Percentiles rank a stretch among this genome's conserved stretches.
Evolutionary conservation across 2,888 invertebrate species (phyloP).

Genomic region (Heliconius cydno): DNA sequence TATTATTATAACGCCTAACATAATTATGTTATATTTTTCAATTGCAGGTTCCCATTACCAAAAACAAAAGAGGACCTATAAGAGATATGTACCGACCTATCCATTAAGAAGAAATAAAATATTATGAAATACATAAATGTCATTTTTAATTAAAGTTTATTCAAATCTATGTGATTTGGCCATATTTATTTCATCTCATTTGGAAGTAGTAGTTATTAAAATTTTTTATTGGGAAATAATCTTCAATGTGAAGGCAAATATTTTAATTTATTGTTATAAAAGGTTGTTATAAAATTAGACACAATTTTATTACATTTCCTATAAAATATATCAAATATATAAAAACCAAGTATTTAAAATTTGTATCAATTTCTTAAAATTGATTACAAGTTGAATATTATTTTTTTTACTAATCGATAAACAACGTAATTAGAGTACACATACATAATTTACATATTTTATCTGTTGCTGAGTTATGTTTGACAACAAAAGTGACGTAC

Average conservation of each 20-base stretch:
- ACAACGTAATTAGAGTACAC: too few relatives aligned
- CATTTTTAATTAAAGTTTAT: background rate
- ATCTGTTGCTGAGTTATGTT: slow-evolving; percentile 29
- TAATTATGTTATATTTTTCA: background rate
- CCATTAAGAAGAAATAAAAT: slow-evolving; percentile 12
- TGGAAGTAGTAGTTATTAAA: background rate
- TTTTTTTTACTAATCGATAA: background rate
- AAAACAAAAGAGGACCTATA: background rate
- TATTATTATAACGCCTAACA: background rate
- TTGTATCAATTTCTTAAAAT: background rate
- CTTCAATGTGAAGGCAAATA: background rate
- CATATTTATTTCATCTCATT: background rate
- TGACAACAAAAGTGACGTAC: slow-evolving; percentile 24
- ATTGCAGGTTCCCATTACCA: slow-evolving; percentile 5
- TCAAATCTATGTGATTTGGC: background rate
- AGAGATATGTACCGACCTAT: background rate
- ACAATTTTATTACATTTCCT: too few relatives aligned
- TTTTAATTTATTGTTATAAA: background rate
- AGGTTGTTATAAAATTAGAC: too few relatives aligned
- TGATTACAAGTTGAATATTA: background rate
- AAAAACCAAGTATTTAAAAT: background rate
- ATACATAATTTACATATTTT: background rate
- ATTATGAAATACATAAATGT: background rate
- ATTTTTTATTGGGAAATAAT: too few relatives aligned
- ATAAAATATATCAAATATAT: background rate